These are phyloP conservation scores for Beris chalybata DNA, from an alignment of 2,888 invertebrate genomes.

Conservation along the genomic window DNA sequence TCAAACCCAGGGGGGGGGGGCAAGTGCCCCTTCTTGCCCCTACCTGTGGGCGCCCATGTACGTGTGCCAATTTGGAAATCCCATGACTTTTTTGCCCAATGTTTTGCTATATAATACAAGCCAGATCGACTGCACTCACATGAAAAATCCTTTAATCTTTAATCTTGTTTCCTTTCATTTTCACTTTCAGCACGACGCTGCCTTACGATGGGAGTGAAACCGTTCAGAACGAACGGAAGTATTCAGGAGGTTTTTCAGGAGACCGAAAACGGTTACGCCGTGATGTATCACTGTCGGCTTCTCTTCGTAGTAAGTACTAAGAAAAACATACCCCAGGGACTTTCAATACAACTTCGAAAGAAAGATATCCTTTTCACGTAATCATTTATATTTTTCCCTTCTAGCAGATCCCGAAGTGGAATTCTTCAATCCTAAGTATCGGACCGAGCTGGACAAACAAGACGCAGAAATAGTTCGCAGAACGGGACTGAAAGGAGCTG, in stretches of 20 bases:
- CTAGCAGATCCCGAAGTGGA: slow-evolving; percentile 65
- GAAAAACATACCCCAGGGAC: neutral
- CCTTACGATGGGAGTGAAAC: slow-evolving; percentile 36
- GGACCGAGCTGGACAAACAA: slow-evolving; percentile 66
- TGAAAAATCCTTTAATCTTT: neutral
- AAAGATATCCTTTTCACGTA: neutral
- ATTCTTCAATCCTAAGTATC: slow-evolving; percentile 72
- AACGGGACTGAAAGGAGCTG: slow-evolving; percentile 66
- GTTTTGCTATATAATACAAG: neutral
- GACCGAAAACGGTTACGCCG: slow-evolving; percentile 23
- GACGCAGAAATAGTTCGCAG: slow-evolving; percentile 64
- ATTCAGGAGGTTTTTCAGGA: slow-evolving; percentile 12
- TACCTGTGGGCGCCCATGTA: too few species aligned
- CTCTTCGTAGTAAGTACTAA: slow-evolving; percentile 32
- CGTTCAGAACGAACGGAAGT: slow-evolving; percentile 36
- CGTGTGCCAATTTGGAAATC: too few species aligned
- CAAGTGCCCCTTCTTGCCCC: too few species aligned
- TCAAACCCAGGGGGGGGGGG: too few species aligned
- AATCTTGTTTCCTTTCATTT: slow-evolving; percentile 10
- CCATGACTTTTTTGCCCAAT: too few species aligned
- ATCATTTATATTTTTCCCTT: neutral
- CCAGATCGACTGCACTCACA: too few species aligned
- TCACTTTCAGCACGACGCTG: slow-evolving; percentile 36
- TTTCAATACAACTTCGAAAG: neutral
- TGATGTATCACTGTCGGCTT: slow-evolving; percentile 27